Percentiles rank a stretch among this genome's conserved stretches.
Evolutionary conservation across 2,113 vertebrate genomes (phyloP).

Genomic region (Tympanuchus pallidicinctus): DNA sequence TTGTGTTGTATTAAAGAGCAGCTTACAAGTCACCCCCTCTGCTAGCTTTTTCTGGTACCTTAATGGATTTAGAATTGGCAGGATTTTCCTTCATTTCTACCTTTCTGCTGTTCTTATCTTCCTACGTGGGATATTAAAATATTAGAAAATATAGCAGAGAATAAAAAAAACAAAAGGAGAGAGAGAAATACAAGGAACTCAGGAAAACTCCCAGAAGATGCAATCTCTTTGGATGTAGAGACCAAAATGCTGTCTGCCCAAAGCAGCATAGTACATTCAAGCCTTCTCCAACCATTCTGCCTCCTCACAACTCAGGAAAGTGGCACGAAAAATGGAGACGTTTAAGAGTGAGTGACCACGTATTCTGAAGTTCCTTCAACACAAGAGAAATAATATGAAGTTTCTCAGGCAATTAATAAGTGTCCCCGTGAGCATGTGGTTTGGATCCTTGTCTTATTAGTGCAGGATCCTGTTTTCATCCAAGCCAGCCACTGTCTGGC

Average conservation of each 20-base stretch:
- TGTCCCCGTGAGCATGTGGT: background rate
- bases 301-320: background rate
- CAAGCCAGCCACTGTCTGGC: background rate
- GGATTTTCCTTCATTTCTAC: background rate
- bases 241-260: background rate
- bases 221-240: background rate
- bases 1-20: background rate
- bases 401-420: background rate
- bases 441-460: background rate
- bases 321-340: background rate
- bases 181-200: background rate
- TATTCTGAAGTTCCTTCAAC: background rate
- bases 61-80: background rate
- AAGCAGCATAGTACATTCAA: background rate
- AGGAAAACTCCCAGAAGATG: background rate
- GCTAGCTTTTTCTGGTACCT: background rate
- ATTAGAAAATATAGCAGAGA: background rate
- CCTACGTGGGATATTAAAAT: background rate
- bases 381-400: background rate
- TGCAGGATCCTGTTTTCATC: background rate
- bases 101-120: background rate
- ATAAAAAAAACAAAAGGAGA: background rate
- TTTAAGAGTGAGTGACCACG: background rate
- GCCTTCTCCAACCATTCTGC: background rate
- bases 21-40: background rate